Conservation (phyloP, 2,113 vertebrate species). For the Pheucticus melanocephalus region DNA sequence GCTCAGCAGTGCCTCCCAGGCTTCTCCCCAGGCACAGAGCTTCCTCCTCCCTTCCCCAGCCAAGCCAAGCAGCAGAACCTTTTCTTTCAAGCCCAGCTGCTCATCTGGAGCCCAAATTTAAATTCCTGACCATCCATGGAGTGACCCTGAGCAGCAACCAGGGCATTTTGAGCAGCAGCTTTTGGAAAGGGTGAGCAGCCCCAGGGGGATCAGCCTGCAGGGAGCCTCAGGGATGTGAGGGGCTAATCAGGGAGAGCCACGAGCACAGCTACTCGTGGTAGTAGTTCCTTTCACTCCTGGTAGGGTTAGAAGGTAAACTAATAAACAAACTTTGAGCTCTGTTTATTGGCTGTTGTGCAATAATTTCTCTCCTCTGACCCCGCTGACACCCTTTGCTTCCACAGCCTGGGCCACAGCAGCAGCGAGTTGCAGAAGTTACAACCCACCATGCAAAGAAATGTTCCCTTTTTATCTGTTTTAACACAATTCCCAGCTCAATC, state of each 20-base stretch:
- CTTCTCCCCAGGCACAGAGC: background rate
- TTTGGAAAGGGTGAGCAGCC: background rate
- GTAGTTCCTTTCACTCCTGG: background rate
- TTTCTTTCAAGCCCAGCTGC: background rate
- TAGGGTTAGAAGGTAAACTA: background rate
- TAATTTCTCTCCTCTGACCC: background rate
- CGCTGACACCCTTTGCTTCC: background rate
- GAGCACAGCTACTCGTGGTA: background rate
- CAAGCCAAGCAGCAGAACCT: background rate
- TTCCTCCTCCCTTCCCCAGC: background rate
- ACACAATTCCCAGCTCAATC: background rate
- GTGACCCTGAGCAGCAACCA: background rate
- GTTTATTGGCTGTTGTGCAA: background rate
- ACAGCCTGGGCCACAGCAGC: background rate
- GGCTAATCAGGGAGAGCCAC: background rate
- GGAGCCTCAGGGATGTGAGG: background rate
- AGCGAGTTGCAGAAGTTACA: background rate
- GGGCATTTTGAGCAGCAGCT: background rate
- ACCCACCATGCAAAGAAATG: background rate
- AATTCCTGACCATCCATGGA: background rate
- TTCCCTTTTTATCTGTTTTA: background rate
- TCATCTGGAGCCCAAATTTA: background rate
- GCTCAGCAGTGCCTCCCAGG: background rate
- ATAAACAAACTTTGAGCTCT: background rate
- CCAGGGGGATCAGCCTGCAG: background rate